Conservation (phyloP, 1,140 invertebrate species). For the Thaumatotibia leucotreta region DNA sequence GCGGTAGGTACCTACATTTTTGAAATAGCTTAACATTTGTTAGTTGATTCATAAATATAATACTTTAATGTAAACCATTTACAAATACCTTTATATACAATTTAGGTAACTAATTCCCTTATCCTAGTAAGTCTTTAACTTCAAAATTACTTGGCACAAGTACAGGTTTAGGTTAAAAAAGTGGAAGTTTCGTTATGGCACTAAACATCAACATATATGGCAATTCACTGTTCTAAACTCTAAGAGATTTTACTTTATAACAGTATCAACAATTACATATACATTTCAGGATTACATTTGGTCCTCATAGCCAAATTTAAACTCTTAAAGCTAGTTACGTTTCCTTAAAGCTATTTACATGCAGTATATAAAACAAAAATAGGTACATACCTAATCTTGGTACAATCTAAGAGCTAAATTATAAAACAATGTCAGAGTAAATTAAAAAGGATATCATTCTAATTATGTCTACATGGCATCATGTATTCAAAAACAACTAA, state of each 20-base stretch:
- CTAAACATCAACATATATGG: not conserved
- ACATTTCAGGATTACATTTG: conserved; percentile 9
- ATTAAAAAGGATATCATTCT: no score
- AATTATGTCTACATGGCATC: no score
- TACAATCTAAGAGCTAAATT: no score
- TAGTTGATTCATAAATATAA: not conserved
- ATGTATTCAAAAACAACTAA: no score
- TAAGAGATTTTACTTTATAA: not conserved
- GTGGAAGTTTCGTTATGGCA: not conserved
- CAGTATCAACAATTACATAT: conserved; percentile 8
- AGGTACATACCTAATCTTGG: no score
- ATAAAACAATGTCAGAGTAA: no score
- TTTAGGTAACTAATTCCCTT: not conserved
- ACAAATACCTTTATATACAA: not conserved
- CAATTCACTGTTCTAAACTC: not conserved
- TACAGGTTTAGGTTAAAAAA: not conserved
- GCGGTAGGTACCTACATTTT: not conserved
- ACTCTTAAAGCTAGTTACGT: not conserved
- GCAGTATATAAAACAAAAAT: not conserved
- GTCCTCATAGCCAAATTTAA: conserved; percentile 6
- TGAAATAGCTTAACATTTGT: not conserved
- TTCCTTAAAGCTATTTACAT: not conserved
- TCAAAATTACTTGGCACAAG: not conserved
- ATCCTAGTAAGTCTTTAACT: conserved; percentile 3
- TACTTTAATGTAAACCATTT: not conserved